Percentiles rank a stretch among this genome's conserved stretches.
phyloP scores from a whole-genome alignment of 2,888 invertebrate species.

The Lydus trimaculatus region DNA sequence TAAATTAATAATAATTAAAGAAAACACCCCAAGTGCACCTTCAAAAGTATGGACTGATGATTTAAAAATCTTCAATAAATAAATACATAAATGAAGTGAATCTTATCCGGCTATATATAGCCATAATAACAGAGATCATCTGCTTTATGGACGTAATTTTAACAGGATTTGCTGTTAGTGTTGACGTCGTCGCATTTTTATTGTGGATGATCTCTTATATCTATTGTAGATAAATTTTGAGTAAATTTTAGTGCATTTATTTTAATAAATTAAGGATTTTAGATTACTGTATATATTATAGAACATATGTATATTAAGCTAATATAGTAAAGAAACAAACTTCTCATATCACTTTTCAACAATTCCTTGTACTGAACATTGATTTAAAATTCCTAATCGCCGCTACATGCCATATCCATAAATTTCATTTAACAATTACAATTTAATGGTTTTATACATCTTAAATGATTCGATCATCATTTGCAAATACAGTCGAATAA shows the following conservation, averaged over 20 bases:
- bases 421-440: too few species aligned
- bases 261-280: constrained; percentile 29
- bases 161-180: neutral
- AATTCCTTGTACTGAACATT: too few species aligned
- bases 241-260: constrained; percentile 17
- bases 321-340: neutral
- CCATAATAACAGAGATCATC: constrained; percentile 36
- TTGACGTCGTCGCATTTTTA: neutral
- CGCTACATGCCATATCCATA: too few species aligned
- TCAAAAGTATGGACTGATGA: constrained; percentile 39
- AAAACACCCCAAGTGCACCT: constrained; percentile 49
- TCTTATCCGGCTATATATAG: constrained; percentile 42
- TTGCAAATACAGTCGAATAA: neutral
- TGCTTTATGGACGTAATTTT: too few species aligned
- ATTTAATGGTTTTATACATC: too few species aligned
- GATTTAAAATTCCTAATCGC: too few species aligned
- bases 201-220: neutral
- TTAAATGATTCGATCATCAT: neutral
- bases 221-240: neutral
- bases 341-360: too few species aligned
- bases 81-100: constrained; percentile 23
- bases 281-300: constrained; percentile 15
- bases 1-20: neutral
- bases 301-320: neutral
- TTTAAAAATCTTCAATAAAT: constrained; percentile 26